These are phyloP conservation scores for Pseudococcus longispinus DNA, from an alignment of 2,888 invertebrate species.

Conservation along the genomic window DNA sequence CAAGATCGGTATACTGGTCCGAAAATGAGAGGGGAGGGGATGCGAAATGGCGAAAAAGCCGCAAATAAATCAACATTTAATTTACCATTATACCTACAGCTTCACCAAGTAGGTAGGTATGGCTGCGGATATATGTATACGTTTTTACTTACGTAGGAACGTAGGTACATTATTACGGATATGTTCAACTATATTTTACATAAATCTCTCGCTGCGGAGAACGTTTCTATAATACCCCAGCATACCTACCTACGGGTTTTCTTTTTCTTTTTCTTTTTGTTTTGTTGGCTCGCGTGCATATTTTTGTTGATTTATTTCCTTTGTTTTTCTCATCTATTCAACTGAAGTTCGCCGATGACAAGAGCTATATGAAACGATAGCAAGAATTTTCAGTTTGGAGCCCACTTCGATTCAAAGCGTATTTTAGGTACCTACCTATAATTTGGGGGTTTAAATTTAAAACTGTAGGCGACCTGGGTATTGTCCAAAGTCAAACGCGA, in stretches of 20 bases:
- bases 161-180: not conserved
- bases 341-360: no score
- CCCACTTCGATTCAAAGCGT: no score
- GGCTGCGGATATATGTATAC: not conserved
- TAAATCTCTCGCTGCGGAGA: not conserved
- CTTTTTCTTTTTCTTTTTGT: not conserved
- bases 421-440: no score
- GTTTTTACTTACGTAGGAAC: not conserved
- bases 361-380: no score
- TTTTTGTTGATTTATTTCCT: no score
- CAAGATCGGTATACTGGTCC: not conserved
- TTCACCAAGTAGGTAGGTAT: not conserved
- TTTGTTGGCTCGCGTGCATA: not conserved
- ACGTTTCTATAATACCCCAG: not conserved
- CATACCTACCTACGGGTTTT: not conserved
- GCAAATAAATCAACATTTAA: not conserved
- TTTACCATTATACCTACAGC: not conserved
- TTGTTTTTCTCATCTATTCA: no score
- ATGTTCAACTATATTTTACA: not conserved
- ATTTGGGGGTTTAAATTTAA: no score
- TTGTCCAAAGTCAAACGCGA: no score
- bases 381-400: no score
- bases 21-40: not conserved
- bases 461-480: no score
- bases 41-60: not conserved